Percentiles rank a stretch among this genome's conserved stretches.
Conservation (phyloP, 2,888 invertebrate genomes). For the Sabatieria punctata region DNA sequence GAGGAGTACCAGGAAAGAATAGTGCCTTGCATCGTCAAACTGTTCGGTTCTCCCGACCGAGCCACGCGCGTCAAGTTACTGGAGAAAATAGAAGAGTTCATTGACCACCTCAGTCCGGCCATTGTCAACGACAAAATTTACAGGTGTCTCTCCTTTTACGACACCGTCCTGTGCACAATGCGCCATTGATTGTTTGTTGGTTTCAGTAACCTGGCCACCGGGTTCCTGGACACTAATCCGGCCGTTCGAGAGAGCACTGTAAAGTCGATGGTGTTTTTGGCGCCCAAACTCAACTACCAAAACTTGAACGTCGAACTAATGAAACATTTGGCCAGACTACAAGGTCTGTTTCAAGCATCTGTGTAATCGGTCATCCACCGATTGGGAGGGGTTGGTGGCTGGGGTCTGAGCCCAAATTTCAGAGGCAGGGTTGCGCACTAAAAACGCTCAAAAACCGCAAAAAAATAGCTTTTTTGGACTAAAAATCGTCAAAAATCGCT, state of each 20-base stretch:
- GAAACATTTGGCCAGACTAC: slow-evolving; percentile 82
- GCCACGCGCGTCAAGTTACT: slow-evolving; percentile 80
- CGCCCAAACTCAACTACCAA: slow-evolving; percentile 88
- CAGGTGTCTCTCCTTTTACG: too few species aligned
- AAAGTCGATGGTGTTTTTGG: slow-evolving; percentile 84
- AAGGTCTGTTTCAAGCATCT: slow-evolving; percentile 44
- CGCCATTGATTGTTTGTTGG: too few species aligned
- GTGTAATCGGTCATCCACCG: too few species aligned
- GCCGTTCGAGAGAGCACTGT: slow-evolving; percentile 93
- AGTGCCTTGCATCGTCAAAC: slow-evolving; percentile 88
- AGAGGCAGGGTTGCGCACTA: slow-evolving; percentile 87
- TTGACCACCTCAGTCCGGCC: slow-evolving; percentile 42
- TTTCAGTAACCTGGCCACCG: slow-evolving; percentile 46
- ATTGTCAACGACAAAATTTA: slow-evolving; percentile 63
- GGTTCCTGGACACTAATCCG: slow-evolving; percentile 90
- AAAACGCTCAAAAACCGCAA: too few species aligned
- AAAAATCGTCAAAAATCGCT: too few species aligned
- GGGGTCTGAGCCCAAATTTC: slow-evolving; percentile 95
- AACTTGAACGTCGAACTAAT: slow-evolving; percentile 91
- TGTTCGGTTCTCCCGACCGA: slow-evolving; percentile 85
- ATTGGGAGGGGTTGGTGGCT: too few species aligned
- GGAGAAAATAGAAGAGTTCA: slow-evolving; percentile 76
- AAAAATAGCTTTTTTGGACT: too few species aligned
- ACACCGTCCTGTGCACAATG: too few species aligned
- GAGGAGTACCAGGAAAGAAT: slow-evolving; percentile 64